Evolutionary conservation across 1,140 invertebrate species (phyloP).

Genomic region (Harlomillsia oculata): DNA sequence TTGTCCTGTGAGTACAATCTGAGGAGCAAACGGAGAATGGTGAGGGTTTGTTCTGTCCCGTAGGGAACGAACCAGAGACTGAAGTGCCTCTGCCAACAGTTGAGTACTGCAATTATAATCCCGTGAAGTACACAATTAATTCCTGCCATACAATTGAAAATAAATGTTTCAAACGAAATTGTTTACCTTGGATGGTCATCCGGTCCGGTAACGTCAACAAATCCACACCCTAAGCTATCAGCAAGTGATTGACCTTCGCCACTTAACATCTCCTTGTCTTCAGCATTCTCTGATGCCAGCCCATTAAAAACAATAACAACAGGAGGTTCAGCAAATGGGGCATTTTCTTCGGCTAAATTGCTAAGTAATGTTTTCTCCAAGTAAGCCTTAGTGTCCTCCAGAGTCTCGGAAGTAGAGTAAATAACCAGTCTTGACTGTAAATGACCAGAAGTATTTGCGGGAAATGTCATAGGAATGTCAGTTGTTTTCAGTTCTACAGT

Average conservation of each 20-base stretch:
- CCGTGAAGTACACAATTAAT: conserved; percentile 24
- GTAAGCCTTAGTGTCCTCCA: conserved; percentile 83
- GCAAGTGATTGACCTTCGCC: conserved; percentile 37
- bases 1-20: conserved; percentile 30
- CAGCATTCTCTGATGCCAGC: conserved; percentile 7
- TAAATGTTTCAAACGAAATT: background rate
- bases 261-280: conserved; percentile 29
- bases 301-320: conserved; percentile 34
- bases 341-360: conserved; percentile 82
- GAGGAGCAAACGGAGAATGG: conserved; percentile 27
- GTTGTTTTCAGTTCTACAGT: conserved; percentile 39
- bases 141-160: conserved; percentile 8
- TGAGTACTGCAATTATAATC: conserved; percentile 60
- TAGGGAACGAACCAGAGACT: conserved; percentile 55
- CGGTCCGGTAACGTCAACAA: conserved; percentile 28
- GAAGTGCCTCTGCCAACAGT: conserved; percentile 61
- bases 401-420: conserved; percentile 80
- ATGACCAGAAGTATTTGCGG: conserved; percentile 25
- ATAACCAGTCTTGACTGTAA: conserved; percentile 45
- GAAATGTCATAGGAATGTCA: conserved; percentile 29
- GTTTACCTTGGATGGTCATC: conserved; percentile 22
- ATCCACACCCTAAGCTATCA: conserved; percentile 35
- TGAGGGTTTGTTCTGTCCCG: conserved; percentile 28
- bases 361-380: conserved; percentile 83
- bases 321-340: conserved; percentile 69